A percentile compares a stretch with the other conserved stretches of the same genome.
Conservation (phyloP, 1,140 invertebrate genomes). For the Sinonovacula constricta region DNA sequence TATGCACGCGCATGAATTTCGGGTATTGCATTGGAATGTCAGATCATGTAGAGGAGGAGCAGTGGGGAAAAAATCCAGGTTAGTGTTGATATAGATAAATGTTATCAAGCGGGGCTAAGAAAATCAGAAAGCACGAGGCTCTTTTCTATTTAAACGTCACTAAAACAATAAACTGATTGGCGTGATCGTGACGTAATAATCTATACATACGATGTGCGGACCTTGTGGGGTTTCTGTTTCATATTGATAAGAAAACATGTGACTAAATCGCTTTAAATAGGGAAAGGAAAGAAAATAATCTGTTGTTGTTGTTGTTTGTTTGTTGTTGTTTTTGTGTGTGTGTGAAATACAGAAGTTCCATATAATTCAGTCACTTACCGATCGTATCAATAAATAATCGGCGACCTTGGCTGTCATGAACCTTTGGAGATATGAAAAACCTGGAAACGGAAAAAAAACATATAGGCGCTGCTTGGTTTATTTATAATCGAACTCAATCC, state of each 20-base stretch:
- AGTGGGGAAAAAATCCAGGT: no score
- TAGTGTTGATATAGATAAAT: no score
- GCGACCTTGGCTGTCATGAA: constrained; percentile 4
- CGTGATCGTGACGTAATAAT: neutral
- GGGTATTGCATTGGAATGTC: no score
- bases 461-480: no score
- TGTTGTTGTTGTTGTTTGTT: neutral
- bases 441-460: neutral
- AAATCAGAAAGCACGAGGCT: no score
- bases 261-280: neutral
- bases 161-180: no score
- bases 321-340: neutral
- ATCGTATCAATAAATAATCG: constrained; percentile 13
- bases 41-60: no score
- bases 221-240: neutral
- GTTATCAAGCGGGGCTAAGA: no score
- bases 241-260: neutral
- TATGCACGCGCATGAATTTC: no score
- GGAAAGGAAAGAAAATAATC: neutral
- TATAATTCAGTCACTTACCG: neutral
- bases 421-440: constrained; percentile 9
- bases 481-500: no score
- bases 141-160: no score
- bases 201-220: neutral
- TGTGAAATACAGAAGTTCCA: neutral